Evolutionary conservation across 2,797 vertebrate species (phyloP), one percentile per base, ranked within the genome.

Genomic region (Coregonus suidteri): DNA sequence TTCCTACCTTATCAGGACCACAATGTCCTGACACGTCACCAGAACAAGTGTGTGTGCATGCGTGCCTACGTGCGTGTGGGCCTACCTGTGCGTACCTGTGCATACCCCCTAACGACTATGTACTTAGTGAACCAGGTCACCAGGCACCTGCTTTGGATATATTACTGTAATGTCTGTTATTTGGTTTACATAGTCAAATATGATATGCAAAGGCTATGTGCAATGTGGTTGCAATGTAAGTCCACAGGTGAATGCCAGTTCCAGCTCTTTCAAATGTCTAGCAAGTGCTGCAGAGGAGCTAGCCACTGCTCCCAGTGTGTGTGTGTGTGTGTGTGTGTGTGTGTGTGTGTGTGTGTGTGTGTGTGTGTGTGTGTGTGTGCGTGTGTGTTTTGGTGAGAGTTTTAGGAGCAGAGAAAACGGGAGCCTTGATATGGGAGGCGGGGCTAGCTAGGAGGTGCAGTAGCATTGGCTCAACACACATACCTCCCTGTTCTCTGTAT

Each of bases 381-480:
- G 20, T 65, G 11, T 25, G 25, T 65, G 62, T 30, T 65, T 65
- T 65, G 3, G 62, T 3, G 62, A 6, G 25, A 31, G 25, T 65
- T 30, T 65, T 30, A 56, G 3, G 53, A 56, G 16, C 53, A 18
- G 62, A 1, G 0, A 13, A 13, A 65, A 65, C 2, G 7, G 62
- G 25, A 25, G 11, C 25, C 20, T 30, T 64, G 59, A 64, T 64
- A 64, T 64, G 74, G 79, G 82, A 76, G 51, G 75, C 69, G 77
- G 52, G 52, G 6, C 47, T 51, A 51, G 47, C 52, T 53, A 53
- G 13, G 9, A 53, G 7, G 14, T 73, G 76, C 64, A 74, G 78
- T 35, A 69, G n/a, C 13, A 7, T 56, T 56, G 62, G 77, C 78
- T 65, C 73, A 70, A 81, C 75, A 86, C 84, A 86, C 83, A 83